Conservation (phyloP, 2,888 invertebrate genomes). For the Gari tellinella region DNA sequence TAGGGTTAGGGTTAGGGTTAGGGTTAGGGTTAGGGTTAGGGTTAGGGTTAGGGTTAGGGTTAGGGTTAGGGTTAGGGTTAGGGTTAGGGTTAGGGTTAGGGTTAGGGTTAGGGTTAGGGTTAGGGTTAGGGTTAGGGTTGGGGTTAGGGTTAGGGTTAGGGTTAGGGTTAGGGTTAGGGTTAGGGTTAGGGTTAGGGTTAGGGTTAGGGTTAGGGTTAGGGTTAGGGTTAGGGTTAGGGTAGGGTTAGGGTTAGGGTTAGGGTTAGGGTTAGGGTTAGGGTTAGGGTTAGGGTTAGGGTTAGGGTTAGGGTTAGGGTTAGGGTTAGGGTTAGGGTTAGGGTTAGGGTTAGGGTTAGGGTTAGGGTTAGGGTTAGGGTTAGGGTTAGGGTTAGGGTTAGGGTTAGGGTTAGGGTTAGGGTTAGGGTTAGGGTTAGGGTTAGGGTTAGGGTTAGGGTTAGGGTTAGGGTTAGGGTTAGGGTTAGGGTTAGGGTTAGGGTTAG, state of each 20-base stretch:
- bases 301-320: slow-evolving; percentile 48
- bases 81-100: slow-evolving; percentile 64
- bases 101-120: slow-evolving; percentile 57
- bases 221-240: slow-evolving; percentile 25
- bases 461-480: slow-evolving; percentile 59
- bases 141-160: slow-evolving; percentile 57
- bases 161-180: slow-evolving; percentile 43
- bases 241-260: slow-evolving; percentile 44
- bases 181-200: slow-evolving; percentile 45
- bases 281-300: slow-evolving; percentile 44
- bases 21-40: slow-evolving; percentile 64
- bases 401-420: slow-evolving; percentile 65
- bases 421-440: slow-evolving; percentile 62
- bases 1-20: slow-evolving; percentile 67
- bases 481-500: slow-evolving; percentile 65
- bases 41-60: slow-evolving; percentile 62
- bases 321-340: slow-evolving; percentile 51
- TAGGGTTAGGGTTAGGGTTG: slow-evolving; percentile 52
- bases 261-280: slow-evolving; percentile 52
- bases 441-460: slow-evolving; percentile 57
- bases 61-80: no score
- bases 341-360: slow-evolving; percentile 42
- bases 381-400: slow-evolving; percentile 67
- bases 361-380: slow-evolving; percentile 39
- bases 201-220: slow-evolving; percentile 24